Evolutionary conservation across 2,888 invertebrate genomes (phyloP).

Genomic region (Drosophila mimetica): DNA sequence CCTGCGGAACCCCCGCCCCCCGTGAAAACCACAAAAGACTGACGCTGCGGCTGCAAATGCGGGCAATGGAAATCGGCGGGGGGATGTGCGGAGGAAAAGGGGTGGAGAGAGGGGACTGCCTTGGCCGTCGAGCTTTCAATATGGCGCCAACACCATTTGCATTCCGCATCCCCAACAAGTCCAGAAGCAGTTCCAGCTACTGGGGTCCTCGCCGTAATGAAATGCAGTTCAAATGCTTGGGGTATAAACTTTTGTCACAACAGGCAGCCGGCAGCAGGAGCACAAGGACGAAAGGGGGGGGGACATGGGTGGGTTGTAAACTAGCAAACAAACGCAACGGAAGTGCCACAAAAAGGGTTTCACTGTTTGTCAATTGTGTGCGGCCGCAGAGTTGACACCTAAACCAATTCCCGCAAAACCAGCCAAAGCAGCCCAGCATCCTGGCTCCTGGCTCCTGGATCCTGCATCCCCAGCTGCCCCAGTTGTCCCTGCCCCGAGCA

Average conservation of each 20-base stretch:
- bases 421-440: conserved; percentile 24
- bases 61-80: conserved; percentile 29
- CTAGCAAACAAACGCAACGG: conserved; percentile 75
- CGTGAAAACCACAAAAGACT: conserved; percentile 65
- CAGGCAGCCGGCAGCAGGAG: conserved; percentile 26
- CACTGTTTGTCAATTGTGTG: conserved; percentile 79
- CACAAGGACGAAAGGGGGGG: conserved; percentile 6
- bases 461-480: background rate
- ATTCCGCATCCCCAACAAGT: conserved; percentile 44
- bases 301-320: conserved; percentile 57
- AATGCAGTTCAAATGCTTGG: conserved; percentile 79
- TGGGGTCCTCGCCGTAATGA: conserved; percentile 63
- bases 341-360: conserved; percentile 78
- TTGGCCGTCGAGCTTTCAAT: conserved; percentile 60
- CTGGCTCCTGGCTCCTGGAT: no score
- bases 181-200: conserved; percentile 30
- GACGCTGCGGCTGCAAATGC: conserved; percentile 60
- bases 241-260: conserved; percentile 74
- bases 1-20: conserved; percentile 2
- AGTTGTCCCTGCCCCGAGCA: background rate
- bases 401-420: conserved; percentile 51
- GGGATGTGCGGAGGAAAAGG: conserved; percentile 3
- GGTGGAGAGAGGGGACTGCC: background rate
- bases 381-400: conserved; percentile 70
- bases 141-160: conserved; percentile 78